Base-by-base conservation (phyloP, 2,888 invertebrate species). In the Heliconius ethilla region DNA sequence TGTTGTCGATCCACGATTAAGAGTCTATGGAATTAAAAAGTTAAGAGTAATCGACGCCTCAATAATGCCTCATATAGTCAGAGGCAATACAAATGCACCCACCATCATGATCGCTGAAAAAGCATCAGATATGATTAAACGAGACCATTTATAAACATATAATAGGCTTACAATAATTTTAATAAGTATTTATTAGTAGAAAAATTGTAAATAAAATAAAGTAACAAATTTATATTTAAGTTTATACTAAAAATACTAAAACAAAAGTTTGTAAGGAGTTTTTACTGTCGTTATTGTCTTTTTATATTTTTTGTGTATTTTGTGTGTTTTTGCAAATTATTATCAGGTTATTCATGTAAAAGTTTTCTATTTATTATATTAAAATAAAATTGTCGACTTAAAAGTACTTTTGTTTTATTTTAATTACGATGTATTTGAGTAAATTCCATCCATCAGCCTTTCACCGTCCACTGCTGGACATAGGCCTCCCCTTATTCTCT, bases 41-140 rank as follows among this genome's bases (percentile, higher is more conserved):
- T 87, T 97, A 55, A 92, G 97, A 84, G 97, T 97, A 0, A 94
- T 96, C 18, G 97, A 97, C 86, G 94, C 96, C 0, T 96, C 96
- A 0, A 95, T 96, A 40, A 96, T 96, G 96, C 96, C 96, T 0
- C 87, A 89, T 33, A 95, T 96, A 81, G 92, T 95, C 0, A 89
- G 95, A 85, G 97, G 97, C 13, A 98, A 98, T 88, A 97, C 97
- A 0, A 98, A 98, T 87, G 98, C 97, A 0, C 97, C 98, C 0
- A 96, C 96, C 0, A 96, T 98, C 15, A 98, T 98, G 98, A 97
- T 98, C 75, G 98, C 96, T 0, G 98, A 98, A 86, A 97, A 97
- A 84, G 97, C 95, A 0, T 95, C 97, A 1, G 97, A 98, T 89
- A 95, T 97, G 93, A 96, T 97, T 74, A 97, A 97, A 86, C 95